Percentiles rank a stretch among this genome's conserved stretches.
Evolutionary conservation across 2,797 vertebrate species (phyloP).

Genomic region (Peromyscus nudipes): DNA sequence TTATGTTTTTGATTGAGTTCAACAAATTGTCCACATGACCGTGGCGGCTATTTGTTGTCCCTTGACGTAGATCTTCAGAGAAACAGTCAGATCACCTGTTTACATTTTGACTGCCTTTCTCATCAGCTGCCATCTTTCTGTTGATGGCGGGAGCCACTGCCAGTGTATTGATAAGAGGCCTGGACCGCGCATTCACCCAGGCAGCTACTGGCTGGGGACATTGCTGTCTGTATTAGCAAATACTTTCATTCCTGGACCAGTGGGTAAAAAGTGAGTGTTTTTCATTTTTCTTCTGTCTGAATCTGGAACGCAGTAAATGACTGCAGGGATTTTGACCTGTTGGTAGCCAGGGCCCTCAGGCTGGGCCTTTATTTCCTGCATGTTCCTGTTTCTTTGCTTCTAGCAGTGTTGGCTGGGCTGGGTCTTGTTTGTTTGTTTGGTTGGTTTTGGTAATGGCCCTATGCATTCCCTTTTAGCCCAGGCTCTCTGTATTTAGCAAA

Average conservation of each 20-base stretch:
- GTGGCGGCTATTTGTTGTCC: background rate
- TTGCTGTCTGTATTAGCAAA: background rate
- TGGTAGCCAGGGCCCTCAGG: background rate
- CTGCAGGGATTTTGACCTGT: background rate
- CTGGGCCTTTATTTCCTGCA: background rate
- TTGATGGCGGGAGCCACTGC: background rate
- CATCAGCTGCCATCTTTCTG: conserved; percentile 14
- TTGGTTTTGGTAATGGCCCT: background rate
- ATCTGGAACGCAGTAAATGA: background rate
- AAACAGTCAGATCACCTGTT: conserved; percentile 26
- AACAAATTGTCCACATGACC: background rate
- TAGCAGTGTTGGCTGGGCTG: background rate
- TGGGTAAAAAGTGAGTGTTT: background rate
- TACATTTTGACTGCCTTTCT: background rate
- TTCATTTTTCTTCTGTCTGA: background rate
- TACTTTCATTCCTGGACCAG: background rate
- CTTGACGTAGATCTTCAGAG: background rate
- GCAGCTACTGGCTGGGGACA: background rate
- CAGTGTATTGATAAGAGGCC: background rate
- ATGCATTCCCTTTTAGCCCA: fast-evolving
- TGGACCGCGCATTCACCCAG: background rate
- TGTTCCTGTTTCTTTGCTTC: background rate
- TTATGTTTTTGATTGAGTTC: background rate
- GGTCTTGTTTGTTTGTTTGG: background rate
- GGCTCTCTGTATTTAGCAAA: background rate